Conservation (phyloP, 2,888 invertebrate species). For the Tenthredo amoena region DNA sequence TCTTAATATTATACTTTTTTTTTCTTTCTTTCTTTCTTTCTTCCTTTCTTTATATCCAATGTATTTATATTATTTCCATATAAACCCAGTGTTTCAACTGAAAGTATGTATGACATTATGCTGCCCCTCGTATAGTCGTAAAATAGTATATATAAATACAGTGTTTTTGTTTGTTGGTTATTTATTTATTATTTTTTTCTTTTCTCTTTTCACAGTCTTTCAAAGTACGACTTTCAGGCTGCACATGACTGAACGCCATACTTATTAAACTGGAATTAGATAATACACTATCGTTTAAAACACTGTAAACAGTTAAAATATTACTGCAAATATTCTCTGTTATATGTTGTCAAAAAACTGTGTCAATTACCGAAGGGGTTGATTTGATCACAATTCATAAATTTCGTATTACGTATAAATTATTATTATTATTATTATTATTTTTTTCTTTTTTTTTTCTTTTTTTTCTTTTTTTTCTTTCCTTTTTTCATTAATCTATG, state of each 20-base stretch:
- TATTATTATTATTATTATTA: neutral
- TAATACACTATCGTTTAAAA: neutral
- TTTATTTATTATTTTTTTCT: neutral
- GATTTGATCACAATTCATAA: neutral
- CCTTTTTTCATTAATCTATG: neutral
- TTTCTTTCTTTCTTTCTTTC: neutral
- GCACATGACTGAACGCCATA: conserved; percentile 56
- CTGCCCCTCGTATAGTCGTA: conserved; percentile 68
- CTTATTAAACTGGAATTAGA: conserved; percentile 20
- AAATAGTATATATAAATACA: conserved; percentile 39
- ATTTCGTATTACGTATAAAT: conserved; percentile 10
- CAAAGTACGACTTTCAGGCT: conserved; percentile 57
- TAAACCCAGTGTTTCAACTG: conserved; percentile 71
- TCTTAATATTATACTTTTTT: conserved; percentile 76
- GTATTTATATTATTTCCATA: conserved; percentile 70
- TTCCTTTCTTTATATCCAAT: conserved; percentile 70
- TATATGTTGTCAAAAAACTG: conserved; percentile 34
- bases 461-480: neutral
- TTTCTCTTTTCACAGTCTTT: conserved; percentile 4
- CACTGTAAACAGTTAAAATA: conserved; percentile 63
- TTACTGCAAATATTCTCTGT: conserved; percentile 69
- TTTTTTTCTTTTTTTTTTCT: neutral
- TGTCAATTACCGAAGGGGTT: neutral
- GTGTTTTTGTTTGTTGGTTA: neutral
- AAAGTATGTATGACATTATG: conserved; percentile 68